Evolutionary conservation across 1,140 invertebrate genomes (phyloP).

Genomic region (Nymphalis io): DNA sequence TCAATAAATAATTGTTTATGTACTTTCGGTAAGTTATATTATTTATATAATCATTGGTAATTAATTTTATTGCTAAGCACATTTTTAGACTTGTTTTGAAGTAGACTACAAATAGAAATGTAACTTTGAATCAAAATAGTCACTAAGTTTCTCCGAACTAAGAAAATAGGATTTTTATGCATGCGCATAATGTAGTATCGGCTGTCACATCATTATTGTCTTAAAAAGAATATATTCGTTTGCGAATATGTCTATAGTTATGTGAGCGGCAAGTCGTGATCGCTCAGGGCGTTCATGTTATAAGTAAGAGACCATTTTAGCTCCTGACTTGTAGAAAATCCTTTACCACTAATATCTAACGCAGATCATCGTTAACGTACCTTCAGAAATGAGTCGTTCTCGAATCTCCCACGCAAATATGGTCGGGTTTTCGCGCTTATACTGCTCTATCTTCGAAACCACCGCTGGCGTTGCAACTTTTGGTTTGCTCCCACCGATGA

Average conservation of each 20-base stretch:
- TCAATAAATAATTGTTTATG: neutral
- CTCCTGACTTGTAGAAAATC: slow-evolving; percentile 47
- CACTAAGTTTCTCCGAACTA: neutral
- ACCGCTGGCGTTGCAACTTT: slow-evolving; percentile 98
- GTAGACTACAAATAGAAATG: too few relatives aligned
- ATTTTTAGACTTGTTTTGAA: too few relatives aligned
- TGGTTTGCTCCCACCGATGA: slow-evolving; percentile 99
- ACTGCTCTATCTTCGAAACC: slow-evolving; percentile 97
- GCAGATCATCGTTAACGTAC: slow-evolving; percentile 80
- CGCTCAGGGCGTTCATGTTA: slow-evolving; percentile 54
- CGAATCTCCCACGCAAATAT: slow-evolving; percentile 99
- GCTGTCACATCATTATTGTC: too few relatives aligned
- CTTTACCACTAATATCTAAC: slow-evolving; percentile 39
- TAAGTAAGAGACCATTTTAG: slow-evolving; percentile 49
- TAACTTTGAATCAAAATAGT: too few relatives aligned
- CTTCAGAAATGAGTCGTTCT: slow-evolving; percentile 96
- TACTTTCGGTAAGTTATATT: too few relatives aligned
- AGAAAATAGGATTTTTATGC: neutral
- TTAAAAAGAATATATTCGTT: too few relatives aligned
- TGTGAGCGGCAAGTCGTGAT: slow-evolving; percentile 49
- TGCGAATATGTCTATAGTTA: slow-evolving; percentile 39
- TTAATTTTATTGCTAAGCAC: too few relatives aligned
- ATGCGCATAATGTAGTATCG: too few relatives aligned
- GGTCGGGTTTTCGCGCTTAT: slow-evolving; percentile 98
- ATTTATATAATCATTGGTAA: too few relatives aligned